Base-by-base conservation (phyloP, 2,888 invertebrate genomes). In the Nomada fabriciana region DNA sequence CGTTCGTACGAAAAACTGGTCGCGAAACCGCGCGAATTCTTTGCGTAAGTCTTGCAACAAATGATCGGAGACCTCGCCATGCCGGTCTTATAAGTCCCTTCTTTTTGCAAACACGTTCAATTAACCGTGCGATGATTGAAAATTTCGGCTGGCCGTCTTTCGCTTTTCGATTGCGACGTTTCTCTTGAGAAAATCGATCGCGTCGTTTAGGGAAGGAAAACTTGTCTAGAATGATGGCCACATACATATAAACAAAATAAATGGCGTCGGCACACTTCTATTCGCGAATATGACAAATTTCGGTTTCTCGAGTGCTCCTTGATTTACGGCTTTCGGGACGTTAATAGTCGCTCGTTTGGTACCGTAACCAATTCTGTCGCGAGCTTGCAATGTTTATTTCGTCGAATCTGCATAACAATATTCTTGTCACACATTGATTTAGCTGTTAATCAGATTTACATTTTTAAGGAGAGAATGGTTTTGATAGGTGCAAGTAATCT, bases 191-290 rank as follows among this genome's bases (percentile, higher is more conserved):
- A 23, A 68, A 79, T 57, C n/a, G 47, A 84, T 71, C 47, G 50
- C 20, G 11, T 47, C 25, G 25, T 53, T 25, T 1, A 1, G 10
- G 36, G 47, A 47, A 53, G n/a, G 52, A 61, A 55, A 59, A 57
- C 67, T 57, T 15, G 7, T 23, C 13, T 18, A 53, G 23, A 55
- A 36, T 50, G 69, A 75, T 72, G 70, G 25, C 29, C 60, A 68
- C 68, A 79, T 89, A 68, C 68, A 79, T 89, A 90, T 90, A 90
- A 90, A 90, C 90, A 90, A 90, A 86, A 77, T 91, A 88, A 89
- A 90, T 90, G 91, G 90, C 90, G 90, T 84, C 86, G 69, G 72
- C 65, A 70, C 78, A 78, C 61, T 76, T 75, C 59, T 67, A 10
- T 25, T 42, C 29, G 36, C 36, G 67, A 70, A 53, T 74, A 11